Base-by-base conservation (phyloP, 2,888 invertebrate genomes). In the Homarus gammarus region DNA sequence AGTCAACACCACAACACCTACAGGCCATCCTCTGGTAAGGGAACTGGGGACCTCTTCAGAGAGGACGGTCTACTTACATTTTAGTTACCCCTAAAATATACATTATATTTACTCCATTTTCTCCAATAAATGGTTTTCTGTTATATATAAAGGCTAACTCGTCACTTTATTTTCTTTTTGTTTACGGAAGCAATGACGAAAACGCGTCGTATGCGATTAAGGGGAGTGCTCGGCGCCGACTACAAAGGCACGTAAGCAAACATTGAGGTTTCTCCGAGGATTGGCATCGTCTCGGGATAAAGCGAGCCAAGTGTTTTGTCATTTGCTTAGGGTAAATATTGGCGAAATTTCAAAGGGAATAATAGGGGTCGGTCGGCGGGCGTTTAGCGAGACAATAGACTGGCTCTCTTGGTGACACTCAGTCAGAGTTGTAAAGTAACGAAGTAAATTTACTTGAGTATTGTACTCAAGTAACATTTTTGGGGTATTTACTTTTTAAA, bases 301-400 rank as follows among this genome's bases (percentile, higher is more conserved):
- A 87, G 87, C 82, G 64, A 40, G 44, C 75, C 81, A 87, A 87
- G 87, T 87, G 87, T 87, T 87, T 87, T 87, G 87, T 87, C 78
- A 87, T 87, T 87, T 87, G 75, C 87, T 87, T 75, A 70, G 87
- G 64, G 87, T 87, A 73, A 87, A 87, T 87, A 87, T 87, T 87
- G 75, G 75, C 82, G 73, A 73, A 64, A 72, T 82, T 87, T 87
- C 87, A 87, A 87, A 87, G 87, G 73, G 82, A 81, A 82, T 87
- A 82, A 87, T 87, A 73, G 75, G 22, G 56, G 64, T 72, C 75
- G 49, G 68, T 86, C 68, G 49, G 27, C n/a, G 70, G 49, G 72
- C 49, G 70, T 86, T 79, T 70, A 51, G 27, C 22, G 64, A 78
- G 79, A 86, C 86, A 86, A 86, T 79, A 33, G 85, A 31, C 33